Percentiles rank a stretch among this genome's conserved stretches.
These are phyloP conservation scores for Dioctria linearis DNA, from an alignment of 2,888 invertebrate species.

Conservation along the genomic window DNA sequence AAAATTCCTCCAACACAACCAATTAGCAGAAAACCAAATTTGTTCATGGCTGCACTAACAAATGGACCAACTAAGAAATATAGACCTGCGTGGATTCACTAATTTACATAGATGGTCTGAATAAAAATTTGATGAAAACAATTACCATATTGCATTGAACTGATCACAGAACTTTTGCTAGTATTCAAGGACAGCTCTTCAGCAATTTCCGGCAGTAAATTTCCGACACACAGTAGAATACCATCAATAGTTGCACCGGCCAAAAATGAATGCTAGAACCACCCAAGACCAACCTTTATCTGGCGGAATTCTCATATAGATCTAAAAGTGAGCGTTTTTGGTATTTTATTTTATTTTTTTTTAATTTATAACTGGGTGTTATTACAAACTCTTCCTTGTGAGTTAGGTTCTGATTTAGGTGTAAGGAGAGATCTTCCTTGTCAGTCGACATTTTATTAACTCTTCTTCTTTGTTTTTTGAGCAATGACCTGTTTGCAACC, in stretches of 20 bases:
- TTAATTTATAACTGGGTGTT: too few species aligned
- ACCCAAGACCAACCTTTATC: constrained; percentile 99
- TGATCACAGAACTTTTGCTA: background rate
- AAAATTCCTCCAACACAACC: constrained; percentile 62
- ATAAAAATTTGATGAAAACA: background rate
- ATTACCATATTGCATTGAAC: background rate
- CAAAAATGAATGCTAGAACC: constrained; percentile 86
- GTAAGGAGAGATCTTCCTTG: too few species aligned
- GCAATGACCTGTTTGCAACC: too few species aligned
- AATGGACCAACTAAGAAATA: constrained; percentile 65
- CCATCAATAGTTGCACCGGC: constrained; percentile 96
- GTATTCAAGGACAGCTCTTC: too few species aligned
- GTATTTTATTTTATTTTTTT: too few species aligned
- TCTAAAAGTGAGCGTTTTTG: background rate
- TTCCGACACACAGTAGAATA: constrained; percentile 88
- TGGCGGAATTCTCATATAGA: constrained; percentile 75
- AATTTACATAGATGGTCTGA: background rate
- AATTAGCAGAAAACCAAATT: constrained; percentile 66
- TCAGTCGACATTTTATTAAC: too few species aligned
- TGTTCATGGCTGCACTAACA: constrained; percentile 66
- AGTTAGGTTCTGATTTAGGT: too few species aligned
- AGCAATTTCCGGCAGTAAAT: too few species aligned
- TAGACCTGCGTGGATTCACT: constrained; percentile 51
- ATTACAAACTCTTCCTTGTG: too few species aligned
- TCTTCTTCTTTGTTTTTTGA: too few species aligned